Evolutionary conservation across 2,797 vertebrate genomes (phyloP).

Genomic region (Sebastes hopkinsi): DNA sequence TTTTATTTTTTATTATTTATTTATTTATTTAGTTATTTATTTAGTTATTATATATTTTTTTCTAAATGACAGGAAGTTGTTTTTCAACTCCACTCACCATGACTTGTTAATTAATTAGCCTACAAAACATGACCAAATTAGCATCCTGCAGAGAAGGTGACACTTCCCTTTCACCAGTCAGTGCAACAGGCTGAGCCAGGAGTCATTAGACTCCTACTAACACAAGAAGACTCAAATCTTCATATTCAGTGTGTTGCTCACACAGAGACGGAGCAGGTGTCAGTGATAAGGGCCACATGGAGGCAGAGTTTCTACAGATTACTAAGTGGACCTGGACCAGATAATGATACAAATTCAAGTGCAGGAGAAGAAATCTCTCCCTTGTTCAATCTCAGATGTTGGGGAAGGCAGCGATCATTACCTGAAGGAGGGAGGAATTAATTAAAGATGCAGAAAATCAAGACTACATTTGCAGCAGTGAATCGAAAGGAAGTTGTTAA

Average conservation of each 20-base stretch:
- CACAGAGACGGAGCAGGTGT: background rate
- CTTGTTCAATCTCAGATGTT: background rate
- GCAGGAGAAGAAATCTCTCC: conserved; percentile 21
- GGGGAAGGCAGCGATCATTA: conserved; percentile 16
- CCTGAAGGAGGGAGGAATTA: conserved; percentile 28
- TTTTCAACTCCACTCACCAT: background rate
- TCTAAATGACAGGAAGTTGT: background rate
- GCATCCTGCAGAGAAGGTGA: background rate
- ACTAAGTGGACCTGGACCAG: conserved; percentile 9
- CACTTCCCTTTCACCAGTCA: background rate
- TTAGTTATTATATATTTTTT: background rate
- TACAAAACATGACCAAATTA: background rate
- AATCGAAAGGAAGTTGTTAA: conserved; percentile 11
- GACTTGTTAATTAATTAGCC: background rate
- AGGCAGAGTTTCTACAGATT: conserved; percentile 40
- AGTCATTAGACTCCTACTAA: background rate
- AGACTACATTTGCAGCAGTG: conserved; percentile 28
- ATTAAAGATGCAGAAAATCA: conserved; percentile 44
- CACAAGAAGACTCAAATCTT: background rate
- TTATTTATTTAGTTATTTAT: too few relatives aligned
- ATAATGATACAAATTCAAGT: conserved; percentile 30
- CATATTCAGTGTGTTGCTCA: background rate
- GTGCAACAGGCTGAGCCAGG: background rate
- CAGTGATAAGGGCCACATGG: background rate
- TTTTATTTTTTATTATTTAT: background rate